These are phyloP conservation scores for Excalfactoria chinensis DNA, from an alignment of 2,113 vertebrate genomes.

Conservation along the genomic window DNA sequence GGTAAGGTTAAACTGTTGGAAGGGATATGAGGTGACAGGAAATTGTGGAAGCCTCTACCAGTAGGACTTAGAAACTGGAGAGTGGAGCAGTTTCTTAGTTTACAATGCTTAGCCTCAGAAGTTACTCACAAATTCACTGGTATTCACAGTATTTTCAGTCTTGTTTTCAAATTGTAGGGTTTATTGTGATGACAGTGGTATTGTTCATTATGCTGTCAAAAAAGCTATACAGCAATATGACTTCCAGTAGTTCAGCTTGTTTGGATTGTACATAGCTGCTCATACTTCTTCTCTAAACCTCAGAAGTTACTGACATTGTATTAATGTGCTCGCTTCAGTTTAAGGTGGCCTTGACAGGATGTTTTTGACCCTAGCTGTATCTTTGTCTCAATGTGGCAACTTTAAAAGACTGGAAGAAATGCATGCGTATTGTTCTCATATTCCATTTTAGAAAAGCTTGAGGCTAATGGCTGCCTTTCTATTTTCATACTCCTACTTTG, in stretches of 20 bases:
- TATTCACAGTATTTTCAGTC: background rate
- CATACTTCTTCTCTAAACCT: background rate
- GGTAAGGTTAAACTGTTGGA: background rate
- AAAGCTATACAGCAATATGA: background rate
- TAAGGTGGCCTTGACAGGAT: background rate
- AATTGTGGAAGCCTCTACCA: background rate
- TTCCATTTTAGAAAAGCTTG: background rate
- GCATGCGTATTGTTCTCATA: background rate
- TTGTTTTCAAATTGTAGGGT: constrained; percentile 17
- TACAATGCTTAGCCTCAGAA: background rate
- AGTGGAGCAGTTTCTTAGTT: background rate
- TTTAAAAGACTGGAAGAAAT: background rate
- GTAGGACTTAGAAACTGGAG: background rate
- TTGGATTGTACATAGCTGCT: background rate
- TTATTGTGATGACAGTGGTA: background rate
- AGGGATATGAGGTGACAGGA: background rate
- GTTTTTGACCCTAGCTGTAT: background rate
- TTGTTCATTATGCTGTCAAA: background rate
- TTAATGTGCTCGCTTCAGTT: background rate
- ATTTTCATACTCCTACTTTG: background rate
- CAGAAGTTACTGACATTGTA: background rate
- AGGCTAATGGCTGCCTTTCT: background rate
- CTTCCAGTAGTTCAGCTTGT: background rate
- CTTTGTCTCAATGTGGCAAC: background rate
- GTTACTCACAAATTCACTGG: background rate